Evolutionary conservation across 2,113 vertebrate species (phyloP).

Genomic region (Salvator merianae): DNA sequence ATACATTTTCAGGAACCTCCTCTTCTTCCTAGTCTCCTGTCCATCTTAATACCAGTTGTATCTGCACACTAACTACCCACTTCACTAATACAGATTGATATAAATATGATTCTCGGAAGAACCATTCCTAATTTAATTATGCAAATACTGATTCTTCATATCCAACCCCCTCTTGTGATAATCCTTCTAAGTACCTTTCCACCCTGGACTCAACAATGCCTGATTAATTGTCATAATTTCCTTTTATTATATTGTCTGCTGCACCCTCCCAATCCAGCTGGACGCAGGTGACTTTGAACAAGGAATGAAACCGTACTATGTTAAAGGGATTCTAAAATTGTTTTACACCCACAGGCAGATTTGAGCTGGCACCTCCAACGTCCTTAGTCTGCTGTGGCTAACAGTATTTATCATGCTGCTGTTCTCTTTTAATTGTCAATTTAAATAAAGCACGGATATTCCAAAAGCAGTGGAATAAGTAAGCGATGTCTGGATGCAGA

Average conservation of each 20-base stretch:
- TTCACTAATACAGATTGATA: neutral
- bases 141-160: neutral
- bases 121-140: constrained; percentile 17
- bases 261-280: neutral
- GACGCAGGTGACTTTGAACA: neutral
- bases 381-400: neutral
- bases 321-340: neutral
- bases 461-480: no score
- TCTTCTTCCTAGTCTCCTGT: neutral
- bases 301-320: neutral
- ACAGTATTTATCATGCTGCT: neutral
- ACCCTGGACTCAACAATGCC: neutral
- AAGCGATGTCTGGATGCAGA: neutral
- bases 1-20: neutral
- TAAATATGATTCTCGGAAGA: neutral
- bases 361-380: neutral
- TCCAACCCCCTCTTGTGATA: neutral
- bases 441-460: no score
- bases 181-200: neutral
- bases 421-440: neutral
- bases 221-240: neutral
- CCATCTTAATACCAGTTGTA: neutral
- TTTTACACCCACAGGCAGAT: no score
- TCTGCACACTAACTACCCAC: neutral
- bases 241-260: neutral